Base-by-base conservation (phyloP, 2,113 vertebrate genomes). In the Chaenogobius annularis region DNA sequence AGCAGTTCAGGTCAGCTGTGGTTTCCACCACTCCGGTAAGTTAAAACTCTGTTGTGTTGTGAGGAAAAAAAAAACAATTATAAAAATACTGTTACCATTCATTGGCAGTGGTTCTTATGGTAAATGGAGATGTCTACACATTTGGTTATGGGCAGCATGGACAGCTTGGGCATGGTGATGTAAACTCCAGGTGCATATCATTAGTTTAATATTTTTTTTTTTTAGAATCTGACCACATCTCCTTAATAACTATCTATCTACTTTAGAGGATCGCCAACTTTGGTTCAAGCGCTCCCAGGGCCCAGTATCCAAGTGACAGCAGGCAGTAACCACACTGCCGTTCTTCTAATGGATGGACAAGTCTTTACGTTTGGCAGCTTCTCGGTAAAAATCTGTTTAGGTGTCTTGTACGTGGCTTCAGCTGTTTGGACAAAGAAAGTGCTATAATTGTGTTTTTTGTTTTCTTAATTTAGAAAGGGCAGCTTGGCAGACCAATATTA, bases 321-420 rank as follows among this genome's bases (percentile, higher is more conserved):
- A 68, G 97, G 98, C 81, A 98, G 98, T 89, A 99, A 98, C 91
- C 98, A 99, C 87, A 98, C 97, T n/a, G 96, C 95, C 19, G 92
- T 98, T 73, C 96, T 99, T 37, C 92, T 99, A 86, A 90, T 94
- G 92, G 97, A 99, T 82, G 98, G 96, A 70, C 97, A 98, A 80
- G 98, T 99, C 83, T 99, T 98, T 91, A 99, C 97, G 7, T 99
- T 99, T 85, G 98, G 97, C 87, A 98, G 97, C 84, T 99, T 99
- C 89, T 99, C 98, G 85, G 98, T 99, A 95, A 95, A 96, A 78
- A 43, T 43, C 6, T 40, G 17, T 10, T 40, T 40, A n/a, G 9
- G 3, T 63, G 35, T 11, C 19, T 54, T 43, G n/a, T 40, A 20
- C 40, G 17, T 40, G 9, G 3, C 10, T 40, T 10, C 35, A 40